phyloP scores from a whole-genome alignment of 1,140 invertebrate species.

The Megalonaias nervosa region DNA sequence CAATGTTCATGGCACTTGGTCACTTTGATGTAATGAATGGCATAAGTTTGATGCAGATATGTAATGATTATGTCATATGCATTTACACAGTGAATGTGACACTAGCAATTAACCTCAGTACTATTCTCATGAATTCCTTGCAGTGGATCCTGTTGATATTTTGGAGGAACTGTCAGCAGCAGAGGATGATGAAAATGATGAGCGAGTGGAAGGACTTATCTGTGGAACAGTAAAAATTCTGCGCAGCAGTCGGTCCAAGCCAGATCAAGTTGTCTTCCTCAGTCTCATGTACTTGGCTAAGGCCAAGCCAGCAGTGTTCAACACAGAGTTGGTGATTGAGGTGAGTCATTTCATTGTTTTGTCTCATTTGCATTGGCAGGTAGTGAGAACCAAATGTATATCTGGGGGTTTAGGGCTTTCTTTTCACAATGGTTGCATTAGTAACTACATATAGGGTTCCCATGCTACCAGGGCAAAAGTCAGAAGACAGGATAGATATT shows the following conservation, averaged over 20 bases:
- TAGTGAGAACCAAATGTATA: neutral
- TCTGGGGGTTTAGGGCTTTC: no score
- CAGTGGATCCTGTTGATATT: slow-evolving; percentile 70
- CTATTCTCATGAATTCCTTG: slow-evolving; percentile 20
- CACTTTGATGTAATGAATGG: neutral
- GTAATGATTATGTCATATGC: slow-evolving; percentile 4
- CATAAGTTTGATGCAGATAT: neutral
- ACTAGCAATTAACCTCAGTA: neutral
- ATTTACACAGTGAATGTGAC: neutral
- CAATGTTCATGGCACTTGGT: neutral
- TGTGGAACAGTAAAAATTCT: slow-evolving; percentile 75
- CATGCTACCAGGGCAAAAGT: no score
- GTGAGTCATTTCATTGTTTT: slow-evolving; percentile 64
- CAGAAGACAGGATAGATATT: no score
- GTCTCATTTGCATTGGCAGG: neutral
- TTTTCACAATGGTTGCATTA: no score
- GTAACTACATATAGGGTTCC: no score
- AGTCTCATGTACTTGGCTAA: slow-evolving; percentile 89
- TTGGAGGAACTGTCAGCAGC: slow-evolving; percentile 69
- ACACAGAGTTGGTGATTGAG: slow-evolving; percentile 83
- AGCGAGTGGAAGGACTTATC: slow-evolving; percentile 72
- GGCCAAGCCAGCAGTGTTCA: slow-evolving; percentile 82
- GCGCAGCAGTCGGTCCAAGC: slow-evolving; percentile 77
- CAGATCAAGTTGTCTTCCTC: slow-evolving; percentile 84
- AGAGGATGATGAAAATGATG: slow-evolving; percentile 71